These are phyloP conservation scores for Adelges cooleyi DNA, from an alignment of 1,140 invertebrate species.

Conservation along the genomic window DNA sequence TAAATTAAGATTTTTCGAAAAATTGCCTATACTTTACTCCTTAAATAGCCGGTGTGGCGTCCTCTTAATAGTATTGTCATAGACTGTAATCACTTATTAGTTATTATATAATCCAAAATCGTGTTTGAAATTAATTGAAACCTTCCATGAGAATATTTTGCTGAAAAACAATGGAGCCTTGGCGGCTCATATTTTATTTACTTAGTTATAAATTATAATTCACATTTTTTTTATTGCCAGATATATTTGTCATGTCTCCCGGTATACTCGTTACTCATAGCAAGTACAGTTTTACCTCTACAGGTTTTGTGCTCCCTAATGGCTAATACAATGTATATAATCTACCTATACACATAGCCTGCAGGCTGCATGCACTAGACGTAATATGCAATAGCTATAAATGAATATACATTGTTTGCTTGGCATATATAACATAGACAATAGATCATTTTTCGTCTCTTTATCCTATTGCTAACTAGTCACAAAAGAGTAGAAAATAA, in stretches of 20 bases:
- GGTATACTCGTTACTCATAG: background rate
- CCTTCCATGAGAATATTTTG: background rate
- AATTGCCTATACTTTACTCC: no score
- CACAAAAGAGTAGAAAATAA: constrained; percentile 27
- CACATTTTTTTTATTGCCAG: no score
- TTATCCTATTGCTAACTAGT: constrained; percentile 10
- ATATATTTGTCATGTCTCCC: background rate
- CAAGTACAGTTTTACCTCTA: background rate
- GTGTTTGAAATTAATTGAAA: constrained; percentile 8
- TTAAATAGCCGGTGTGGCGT: no score
- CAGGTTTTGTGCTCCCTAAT: background rate
- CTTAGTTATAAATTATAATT: no score
- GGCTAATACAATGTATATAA: no score
- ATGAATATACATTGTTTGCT: constrained; percentile 23
- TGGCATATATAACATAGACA: constrained; percentile 17
- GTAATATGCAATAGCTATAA: no score
- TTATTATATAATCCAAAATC: constrained; percentile 7
- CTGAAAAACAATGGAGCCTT: background rate
- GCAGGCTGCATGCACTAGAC: no score
- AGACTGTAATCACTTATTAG: constrained; percentile 5
- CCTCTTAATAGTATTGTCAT: no score
- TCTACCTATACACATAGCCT: no score
- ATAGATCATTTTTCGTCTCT: constrained; percentile 15
- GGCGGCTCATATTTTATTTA: background rate
- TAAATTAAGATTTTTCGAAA: no score